These are phyloP conservation scores for Dryobotodes eremita DNA, from an alignment of 2,888 invertebrate genomes.

Conservation along the genomic window DNA sequence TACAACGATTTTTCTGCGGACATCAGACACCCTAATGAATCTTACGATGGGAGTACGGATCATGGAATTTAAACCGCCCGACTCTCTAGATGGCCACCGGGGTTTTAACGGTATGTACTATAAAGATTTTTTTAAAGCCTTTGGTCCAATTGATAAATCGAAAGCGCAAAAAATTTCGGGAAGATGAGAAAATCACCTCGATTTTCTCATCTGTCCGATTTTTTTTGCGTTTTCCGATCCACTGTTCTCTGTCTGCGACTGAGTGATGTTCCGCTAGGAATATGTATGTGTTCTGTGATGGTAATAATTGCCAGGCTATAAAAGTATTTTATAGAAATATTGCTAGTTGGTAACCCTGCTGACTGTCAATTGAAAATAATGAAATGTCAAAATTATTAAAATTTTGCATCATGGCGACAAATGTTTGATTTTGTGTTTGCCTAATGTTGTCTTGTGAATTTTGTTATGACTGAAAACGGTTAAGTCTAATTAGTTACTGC, in stretches of 20 bases:
- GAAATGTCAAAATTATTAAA: slow-evolving; percentile 32
- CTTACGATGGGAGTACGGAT: neutral
- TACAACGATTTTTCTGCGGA: neutral
- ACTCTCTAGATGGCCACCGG: no score
- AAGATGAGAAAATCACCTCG: no score
- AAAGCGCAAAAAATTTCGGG: no score
- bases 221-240: neutral
- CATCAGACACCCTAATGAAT: neutral
- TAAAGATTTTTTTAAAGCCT: neutral
- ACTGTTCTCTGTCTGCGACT: no score
- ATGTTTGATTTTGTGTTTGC: slow-evolving; percentile 46
- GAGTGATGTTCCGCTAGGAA: no score
- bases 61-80: neutral
- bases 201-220: neutral
- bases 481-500: slow-evolving; percentile 43
- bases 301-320: slow-evolving; percentile 1
- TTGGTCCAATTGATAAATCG: no score
- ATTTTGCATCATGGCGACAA: slow-evolving; percentile 56
- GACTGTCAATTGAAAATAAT: slow-evolving; percentile 26
- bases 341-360: slow-evolving; percentile 5
- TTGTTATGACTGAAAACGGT: slow-evolving; percentile 41
- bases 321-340: neutral
- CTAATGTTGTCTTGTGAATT: slow-evolving; percentile 32
- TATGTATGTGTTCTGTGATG: no score
- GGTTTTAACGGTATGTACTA: no score